Conservation (phyloP, 2,797 vertebrate species). For the Gouania willdenowi region DNA sequence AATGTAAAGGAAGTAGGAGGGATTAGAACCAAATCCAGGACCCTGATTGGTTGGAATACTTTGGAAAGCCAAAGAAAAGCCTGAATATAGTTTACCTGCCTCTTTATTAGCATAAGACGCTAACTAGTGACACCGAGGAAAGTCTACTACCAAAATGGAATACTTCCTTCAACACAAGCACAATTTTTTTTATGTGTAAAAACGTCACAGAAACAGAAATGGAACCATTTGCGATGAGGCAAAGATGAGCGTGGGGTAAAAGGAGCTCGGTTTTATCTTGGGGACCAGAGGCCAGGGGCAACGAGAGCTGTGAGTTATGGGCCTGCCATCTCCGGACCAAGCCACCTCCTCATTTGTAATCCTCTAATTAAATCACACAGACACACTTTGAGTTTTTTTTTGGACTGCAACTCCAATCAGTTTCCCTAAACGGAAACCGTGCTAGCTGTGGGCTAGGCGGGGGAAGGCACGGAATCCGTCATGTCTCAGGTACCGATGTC, state of each 20-base stretch:
- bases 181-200: no score
- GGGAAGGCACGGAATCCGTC: conserved; percentile 25
- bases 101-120: no score
- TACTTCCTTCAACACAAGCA: no score
- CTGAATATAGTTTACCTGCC: no score
- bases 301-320: conserved; percentile 40
- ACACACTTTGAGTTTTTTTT: conserved; percentile 19
- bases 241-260: conserved; percentile 7
- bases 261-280: conserved; percentile 20
- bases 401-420: conserved; percentile 11
- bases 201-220: no score
- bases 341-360: conserved; percentile 28
- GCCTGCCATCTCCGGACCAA: conserved; percentile 31
- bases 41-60: no score
- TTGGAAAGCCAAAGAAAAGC: no score
- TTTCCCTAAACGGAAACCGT: conserved; percentile 7
- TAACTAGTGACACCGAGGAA: no score
- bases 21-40: no score
- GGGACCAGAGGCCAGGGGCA: conserved; percentile 5
- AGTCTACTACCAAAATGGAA: no score
- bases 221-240: conserved; percentile 15
- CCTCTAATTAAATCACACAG: conserved; percentile 46
- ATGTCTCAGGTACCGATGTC: conserved; percentile 1
- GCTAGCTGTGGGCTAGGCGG: background rate
- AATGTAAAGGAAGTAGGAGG: no score